Evolutionary conservation across 2,888 invertebrate species (phyloP).

Genomic region (Pristionchus entomophagus): DNA sequence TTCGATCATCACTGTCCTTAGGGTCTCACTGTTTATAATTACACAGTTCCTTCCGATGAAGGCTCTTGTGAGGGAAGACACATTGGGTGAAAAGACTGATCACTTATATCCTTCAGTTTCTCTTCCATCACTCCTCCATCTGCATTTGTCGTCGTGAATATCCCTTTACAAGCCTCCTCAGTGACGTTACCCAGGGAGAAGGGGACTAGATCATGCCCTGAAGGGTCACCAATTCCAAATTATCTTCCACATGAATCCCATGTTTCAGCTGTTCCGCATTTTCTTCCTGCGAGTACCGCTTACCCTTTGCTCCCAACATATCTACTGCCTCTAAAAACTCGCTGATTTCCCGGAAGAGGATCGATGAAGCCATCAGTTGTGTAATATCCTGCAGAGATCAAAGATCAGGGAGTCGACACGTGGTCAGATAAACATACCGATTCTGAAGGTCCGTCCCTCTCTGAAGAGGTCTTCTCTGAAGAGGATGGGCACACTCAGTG

Average conservation of each 20-base stretch:
- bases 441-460: background rate
- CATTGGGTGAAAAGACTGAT: no score
- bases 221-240: background rate
- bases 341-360: background rate
- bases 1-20: no score
- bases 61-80: no score
- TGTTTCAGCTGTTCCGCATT: background rate
- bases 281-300: background rate
- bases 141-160: background rate
- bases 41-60: no score
- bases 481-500: slow-evolving; percentile 50
- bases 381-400: slow-evolving; percentile 1
- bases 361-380: slow-evolving; percentile 18
- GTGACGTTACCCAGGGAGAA: background rate
- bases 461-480: slow-evolving; percentile 49
- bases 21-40: background rate
- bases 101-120: background rate
- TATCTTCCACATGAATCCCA: background rate
- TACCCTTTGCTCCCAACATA: background rate
- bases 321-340: slow-evolving; percentile 1
- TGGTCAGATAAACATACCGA: background rate
- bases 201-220: background rate
- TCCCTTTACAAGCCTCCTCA: background rate
- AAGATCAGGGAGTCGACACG: background rate
- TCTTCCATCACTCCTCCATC: background rate